phyloP scores from a whole-genome alignment of 2,797 vertebrate genomes.

The Myripristis jacobus region DNA sequence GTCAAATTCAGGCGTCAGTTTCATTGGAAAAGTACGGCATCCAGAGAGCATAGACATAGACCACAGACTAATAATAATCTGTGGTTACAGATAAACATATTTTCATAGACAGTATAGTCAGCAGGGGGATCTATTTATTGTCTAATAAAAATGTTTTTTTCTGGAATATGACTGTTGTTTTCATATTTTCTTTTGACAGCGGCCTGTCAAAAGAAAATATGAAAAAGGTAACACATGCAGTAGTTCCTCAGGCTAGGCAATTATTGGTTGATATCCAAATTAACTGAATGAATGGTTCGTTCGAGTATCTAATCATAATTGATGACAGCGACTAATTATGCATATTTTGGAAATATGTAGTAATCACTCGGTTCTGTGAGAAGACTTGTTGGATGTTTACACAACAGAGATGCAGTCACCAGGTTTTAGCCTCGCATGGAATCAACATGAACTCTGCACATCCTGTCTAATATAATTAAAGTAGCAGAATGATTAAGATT shows the following conservation, averaged over 20 bases:
- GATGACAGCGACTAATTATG: conserved; percentile 33
- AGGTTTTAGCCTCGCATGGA: conserved; percentile 27
- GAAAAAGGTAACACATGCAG: conserved; percentile 18
- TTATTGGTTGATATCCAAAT: conserved; percentile 29
- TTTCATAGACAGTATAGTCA: too few species aligned
- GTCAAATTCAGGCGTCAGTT: too few species aligned
- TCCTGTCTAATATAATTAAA: conserved; percentile 56
- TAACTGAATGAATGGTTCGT: conserved; percentile 24
- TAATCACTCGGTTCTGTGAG: conserved; percentile 22
- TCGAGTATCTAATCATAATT: conserved; percentile 38
- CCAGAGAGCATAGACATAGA: too few species aligned
- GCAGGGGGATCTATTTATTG: too few species aligned
- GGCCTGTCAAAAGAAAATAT: too few species aligned
- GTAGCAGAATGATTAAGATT: conserved; percentile 20
- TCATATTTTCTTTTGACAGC: too few species aligned
- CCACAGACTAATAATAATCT: too few species aligned
- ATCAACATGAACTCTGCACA: conserved; percentile 35
- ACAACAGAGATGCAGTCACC: conserved; percentile 41
- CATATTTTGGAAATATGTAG: conserved; percentile 56
- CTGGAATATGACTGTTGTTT: too few species aligned
- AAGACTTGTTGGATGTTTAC: conserved; percentile 60
- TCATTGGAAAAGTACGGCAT: too few species aligned
- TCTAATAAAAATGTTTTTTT: too few species aligned
- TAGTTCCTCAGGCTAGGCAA: conserved; percentile 37
- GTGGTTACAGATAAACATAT: too few species aligned